These are phyloP conservation scores for Drosophila ogumai DNA, from an alignment of 1,140 invertebrate species.

Conservation along the genomic window DNA sequence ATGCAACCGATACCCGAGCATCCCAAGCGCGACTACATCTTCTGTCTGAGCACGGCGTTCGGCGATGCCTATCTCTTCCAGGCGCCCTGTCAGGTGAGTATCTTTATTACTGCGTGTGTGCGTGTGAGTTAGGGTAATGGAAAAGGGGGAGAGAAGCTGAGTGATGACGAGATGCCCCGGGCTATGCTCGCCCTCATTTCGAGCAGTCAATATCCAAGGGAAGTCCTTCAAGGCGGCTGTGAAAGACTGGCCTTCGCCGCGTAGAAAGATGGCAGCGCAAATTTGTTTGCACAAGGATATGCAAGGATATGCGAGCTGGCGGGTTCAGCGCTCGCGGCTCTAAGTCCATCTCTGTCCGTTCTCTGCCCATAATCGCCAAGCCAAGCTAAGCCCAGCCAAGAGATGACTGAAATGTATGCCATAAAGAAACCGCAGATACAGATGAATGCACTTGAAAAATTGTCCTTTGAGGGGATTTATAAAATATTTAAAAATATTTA, in stretches of 20 bases:
- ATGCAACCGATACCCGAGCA: constrained; percentile 99
- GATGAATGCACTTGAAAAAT: constrained; percentile 29
- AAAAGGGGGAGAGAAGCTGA: neutral
- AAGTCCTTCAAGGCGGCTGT: constrained; percentile 72
- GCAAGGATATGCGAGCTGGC: constrained; percentile 55
- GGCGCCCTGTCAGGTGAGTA: constrained; percentile 90
- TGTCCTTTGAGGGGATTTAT: neutral
- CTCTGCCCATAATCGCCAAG: constrained; percentile 57
- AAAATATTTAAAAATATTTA: no score
- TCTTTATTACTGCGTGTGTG: constrained; percentile 29
- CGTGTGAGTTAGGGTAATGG: neutral
- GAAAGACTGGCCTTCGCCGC: constrained; percentile 64
- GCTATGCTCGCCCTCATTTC: constrained; percentile 52
- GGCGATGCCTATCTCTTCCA: constrained; percentile 99
- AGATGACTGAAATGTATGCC: constrained; percentile 54
- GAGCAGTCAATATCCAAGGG: constrained; percentile 60
- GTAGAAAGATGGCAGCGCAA: constrained; percentile 40
- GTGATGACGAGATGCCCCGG: constrained; percentile 36
- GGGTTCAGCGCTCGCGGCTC: constrained; percentile 71
- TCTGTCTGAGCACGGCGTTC: constrained; percentile 98
- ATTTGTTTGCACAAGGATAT: constrained; percentile 69
- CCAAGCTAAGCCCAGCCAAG: neutral
- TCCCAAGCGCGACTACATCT: constrained; percentile 98
- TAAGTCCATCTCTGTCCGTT: constrained; percentile 18
- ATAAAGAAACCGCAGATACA: constrained; percentile 46